A percentile compares a stretch with the other conserved stretches of the same genome.
Conservation (phyloP, 2,888 invertebrate genomes). For the Pandemis corylana region DNA sequence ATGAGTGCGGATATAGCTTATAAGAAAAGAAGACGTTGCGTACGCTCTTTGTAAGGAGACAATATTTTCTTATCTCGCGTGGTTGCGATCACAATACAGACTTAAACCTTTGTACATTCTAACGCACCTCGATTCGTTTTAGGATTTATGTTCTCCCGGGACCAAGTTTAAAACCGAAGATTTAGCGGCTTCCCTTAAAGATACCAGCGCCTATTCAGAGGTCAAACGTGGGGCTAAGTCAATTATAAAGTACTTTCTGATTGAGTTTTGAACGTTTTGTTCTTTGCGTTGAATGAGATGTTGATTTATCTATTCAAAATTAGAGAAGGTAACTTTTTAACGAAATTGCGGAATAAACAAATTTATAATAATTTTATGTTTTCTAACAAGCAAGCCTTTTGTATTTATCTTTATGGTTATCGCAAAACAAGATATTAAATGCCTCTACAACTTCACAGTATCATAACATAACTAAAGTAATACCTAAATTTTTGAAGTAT, state of each 20-base stretch:
- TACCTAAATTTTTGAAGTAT: too few species aligned
- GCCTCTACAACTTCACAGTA: too few species aligned
- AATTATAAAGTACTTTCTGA: slow-evolving; percentile 64
- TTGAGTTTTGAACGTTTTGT: slow-evolving; percentile 58
- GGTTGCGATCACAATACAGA: slow-evolving; percentile 54
- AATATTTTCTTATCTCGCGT: slow-evolving; percentile 72
- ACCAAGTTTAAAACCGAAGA: slow-evolving; percentile 71
- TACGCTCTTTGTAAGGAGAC: slow-evolving; percentile 69
- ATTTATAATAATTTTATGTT: slow-evolving; percentile 6
- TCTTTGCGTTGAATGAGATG: slow-evolving; percentile 50
- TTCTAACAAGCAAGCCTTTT: neutral
- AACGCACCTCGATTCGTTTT: slow-evolving; percentile 71
- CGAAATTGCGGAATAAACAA: neutral
- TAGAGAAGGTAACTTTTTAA: slow-evolving; percentile 20
- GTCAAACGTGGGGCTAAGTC: slow-evolving; percentile 58
- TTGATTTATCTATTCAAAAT: slow-evolving; percentile 49
- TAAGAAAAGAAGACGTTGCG: slow-evolving; percentile 73
- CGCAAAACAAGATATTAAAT: neutral
- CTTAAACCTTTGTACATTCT: slow-evolving; percentile 67
- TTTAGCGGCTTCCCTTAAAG: slow-evolving; percentile 70
- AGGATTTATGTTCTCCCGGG: slow-evolving; percentile 70
- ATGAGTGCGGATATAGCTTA: slow-evolving; percentile 73
- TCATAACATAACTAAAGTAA: neutral
- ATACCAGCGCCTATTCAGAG: slow-evolving; percentile 64
- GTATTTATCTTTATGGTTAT: slow-evolving; percentile 11